These are phyloP conservation scores for Argopecten irradians DNA, from an alignment of 1,140 invertebrate genomes.

Conservation along the genomic window DNA sequence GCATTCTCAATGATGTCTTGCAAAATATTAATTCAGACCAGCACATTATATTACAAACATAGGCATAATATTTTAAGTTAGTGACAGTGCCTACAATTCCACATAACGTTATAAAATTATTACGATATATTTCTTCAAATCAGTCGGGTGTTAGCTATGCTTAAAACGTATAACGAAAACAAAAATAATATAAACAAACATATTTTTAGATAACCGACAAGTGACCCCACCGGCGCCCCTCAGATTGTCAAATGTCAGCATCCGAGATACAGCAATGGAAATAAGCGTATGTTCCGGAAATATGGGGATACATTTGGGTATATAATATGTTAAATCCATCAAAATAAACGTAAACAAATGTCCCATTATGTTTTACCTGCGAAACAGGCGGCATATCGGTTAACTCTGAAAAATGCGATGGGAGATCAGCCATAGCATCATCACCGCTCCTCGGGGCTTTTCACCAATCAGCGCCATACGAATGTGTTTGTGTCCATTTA, in stretches of 20 bases:
- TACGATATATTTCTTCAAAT: neutral
- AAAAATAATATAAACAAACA: neutral
- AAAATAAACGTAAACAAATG: neutral
- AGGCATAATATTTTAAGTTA: neutral
- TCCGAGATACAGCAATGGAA: constrained; percentile 5
- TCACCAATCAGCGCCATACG: neutral
- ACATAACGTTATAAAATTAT: neutral
- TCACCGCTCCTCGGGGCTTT: neutral
- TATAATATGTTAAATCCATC: neutral
- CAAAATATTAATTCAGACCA: neutral
- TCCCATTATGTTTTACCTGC: neutral
- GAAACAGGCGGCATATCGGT: neutral
- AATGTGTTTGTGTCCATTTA: neutral
- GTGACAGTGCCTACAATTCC: too few relatives aligned
- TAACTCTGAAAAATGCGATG: constrained; percentile 10
- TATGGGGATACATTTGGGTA: neutral
- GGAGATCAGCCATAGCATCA: neutral
- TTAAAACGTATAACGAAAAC: too few relatives aligned
- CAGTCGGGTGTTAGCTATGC: neutral
- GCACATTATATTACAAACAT: neutral
- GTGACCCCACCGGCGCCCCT: neutral
- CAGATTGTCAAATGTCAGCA: constrained; percentile 21
- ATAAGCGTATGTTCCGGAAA: neutral
- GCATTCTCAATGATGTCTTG: neutral
- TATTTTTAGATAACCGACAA: neutral